Evolutionary conservation across 2,797 vertebrate species (phyloP).

Genomic region (Halcyon chelicuti): DNA sequence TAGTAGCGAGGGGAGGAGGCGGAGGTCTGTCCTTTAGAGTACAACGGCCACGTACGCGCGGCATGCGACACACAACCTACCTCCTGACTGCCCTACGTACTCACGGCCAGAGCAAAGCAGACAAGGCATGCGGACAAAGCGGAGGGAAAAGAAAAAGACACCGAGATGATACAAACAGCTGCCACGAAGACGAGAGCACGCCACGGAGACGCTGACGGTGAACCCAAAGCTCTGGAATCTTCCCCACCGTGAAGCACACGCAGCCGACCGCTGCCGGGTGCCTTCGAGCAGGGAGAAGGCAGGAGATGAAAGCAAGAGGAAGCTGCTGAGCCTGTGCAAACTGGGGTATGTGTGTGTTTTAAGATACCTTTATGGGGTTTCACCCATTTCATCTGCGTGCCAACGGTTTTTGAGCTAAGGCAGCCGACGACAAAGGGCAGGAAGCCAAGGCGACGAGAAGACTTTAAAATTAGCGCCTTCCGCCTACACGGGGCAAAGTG

Average conservation of each 20-base stretch:
- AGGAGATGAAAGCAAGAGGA: not conserved
- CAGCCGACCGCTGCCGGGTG: rapidly evolving
- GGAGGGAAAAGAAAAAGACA: not conserved
- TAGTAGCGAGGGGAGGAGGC: not conserved
- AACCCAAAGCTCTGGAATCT: conserved; percentile 40
- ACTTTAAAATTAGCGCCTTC: not conserved
- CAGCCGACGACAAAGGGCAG: not conserved
- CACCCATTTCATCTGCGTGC: not conserved
- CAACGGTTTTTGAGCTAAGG: not conserved
- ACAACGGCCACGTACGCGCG: not conserved
- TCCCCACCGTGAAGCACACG: not conserved
- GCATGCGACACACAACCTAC: not conserved
- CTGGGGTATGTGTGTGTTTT: not conserved
- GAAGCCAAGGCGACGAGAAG: not conserved
- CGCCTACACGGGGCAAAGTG: not conserved
- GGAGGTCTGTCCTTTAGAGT: not conserved
- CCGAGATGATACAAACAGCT: not conserved
- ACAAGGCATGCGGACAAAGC: not conserved
- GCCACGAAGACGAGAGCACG: not conserved
- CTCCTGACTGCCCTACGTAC: not conserved
- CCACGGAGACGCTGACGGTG: not conserved
- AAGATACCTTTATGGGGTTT: not conserved
- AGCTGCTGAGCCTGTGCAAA: not conserved
- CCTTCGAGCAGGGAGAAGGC: not conserved
- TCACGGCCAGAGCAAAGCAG: not conserved